Evolutionary conservation across 2,888 invertebrate genomes (phyloP), one percentile per base, ranked within the genome.

Genomic region (Eilema caniola): DNA sequence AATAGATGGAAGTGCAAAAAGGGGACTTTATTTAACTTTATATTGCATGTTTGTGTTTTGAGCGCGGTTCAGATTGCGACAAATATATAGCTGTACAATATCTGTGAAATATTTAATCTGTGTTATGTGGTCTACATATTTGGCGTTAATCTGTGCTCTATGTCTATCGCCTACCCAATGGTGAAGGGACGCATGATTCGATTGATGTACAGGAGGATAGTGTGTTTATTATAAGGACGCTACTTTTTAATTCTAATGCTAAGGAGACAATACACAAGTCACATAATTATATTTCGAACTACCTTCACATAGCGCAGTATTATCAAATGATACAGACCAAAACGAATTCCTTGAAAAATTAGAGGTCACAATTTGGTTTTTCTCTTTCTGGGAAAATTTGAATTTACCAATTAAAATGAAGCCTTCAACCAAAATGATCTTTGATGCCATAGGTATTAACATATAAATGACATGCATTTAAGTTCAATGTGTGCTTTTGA

Each of bases 1-100:
- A 83, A 78, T 81, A 83, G 78, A 77, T 82, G 80, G 75, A 80
- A 78, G 79, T 73, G 73, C 75, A 67, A 70, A 72, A 75, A 72
- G 60, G 31, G 57, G 24, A 66, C 67, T 71, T 73, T 66, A 59
- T 73, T 62, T 61, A 74, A 57, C 63, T 66, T 73, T 67, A 64
- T 73, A 79, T 71, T 83, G 83, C 83, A 83, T 83, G 83, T 77
- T 61, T 79, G 84, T 83, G 80, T 82, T 72, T 62, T 62, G 31
- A 63, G 62, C 67, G 28, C 24, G 41, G 56, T 75, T 71, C 79
- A 79, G 63, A 74, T 76, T 81, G 66, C 23, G 66, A 60, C 78
- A 75, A 81, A 68, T 74, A n/a, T 63, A 16, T 33, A 37, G 33
- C 20, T 20, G 24, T 62, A 28, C 7, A 12, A n/a, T 53, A 47